phyloP scores from a whole-genome alignment of 37 sponge, comb jelly and placozoan genomes.

The Hormiphora californensis region DNA sequence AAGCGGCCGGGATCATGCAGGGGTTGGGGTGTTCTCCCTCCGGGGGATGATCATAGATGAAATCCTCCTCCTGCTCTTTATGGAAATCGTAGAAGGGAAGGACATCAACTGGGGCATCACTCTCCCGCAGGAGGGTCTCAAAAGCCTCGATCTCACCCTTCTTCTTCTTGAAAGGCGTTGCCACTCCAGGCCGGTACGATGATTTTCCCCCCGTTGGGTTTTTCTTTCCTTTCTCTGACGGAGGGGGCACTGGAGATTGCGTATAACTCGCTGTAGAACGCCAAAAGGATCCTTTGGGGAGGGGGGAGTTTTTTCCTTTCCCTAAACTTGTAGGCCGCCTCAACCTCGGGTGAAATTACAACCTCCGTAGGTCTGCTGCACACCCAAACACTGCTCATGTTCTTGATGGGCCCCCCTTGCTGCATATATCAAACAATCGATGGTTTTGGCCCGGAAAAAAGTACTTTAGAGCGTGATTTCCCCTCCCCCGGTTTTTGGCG shows the following conservation, averaged over 20 bases:
- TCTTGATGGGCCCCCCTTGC: too few species aligned
- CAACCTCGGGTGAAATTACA: too few species aligned
- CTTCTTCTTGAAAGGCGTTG: slow-evolving; percentile 27
- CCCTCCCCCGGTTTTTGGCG: too few species aligned
- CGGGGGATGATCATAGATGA: background rate
- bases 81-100: slow-evolving; percentile 36
- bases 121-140: background rate
- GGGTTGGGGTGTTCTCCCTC: slow-evolving; percentile 29
- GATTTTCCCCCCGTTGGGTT: background rate
- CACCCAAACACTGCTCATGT: too few species aligned
- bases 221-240: background rate
- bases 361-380: too few species aligned
- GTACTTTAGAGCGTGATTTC: too few species aligned
- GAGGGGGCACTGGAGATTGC: background rate
- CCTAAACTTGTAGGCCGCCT: too few species aligned
- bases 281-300: too few species aligned
- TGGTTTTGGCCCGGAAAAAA: too few species aligned
- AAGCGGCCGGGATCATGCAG: slow-evolving; percentile 32
- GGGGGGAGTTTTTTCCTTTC: too few species aligned
- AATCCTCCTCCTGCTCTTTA: background rate
- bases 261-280: background rate
- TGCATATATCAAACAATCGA: too few species aligned
- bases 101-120: background rate
- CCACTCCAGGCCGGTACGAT: slow-evolving; percentile 18
- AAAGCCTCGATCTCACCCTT: slow-evolving; percentile 37